Evolutionary conservation across 2,888 invertebrate species (phyloP).

Genomic region (Dryococelus australis): DNA sequence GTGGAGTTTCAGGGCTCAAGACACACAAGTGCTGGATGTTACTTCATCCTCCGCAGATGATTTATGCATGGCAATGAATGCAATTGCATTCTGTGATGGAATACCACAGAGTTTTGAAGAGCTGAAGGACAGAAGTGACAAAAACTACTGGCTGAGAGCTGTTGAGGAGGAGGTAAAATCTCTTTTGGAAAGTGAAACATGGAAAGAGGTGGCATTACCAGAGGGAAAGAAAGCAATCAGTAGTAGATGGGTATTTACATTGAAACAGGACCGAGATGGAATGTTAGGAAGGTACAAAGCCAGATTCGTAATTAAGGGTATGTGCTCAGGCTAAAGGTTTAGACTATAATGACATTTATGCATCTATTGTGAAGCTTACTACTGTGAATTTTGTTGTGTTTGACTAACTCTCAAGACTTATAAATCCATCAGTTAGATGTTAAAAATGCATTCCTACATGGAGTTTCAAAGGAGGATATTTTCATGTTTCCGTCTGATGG

Average conservation of each 20-base stretch:
- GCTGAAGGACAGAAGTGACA: not conserved
- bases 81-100: no score
- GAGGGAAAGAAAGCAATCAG: constrained; percentile 1
- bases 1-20: no score
- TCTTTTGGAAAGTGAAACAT: not conserved
- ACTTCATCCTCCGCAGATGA: no score
- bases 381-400: not conserved
- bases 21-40: no score
- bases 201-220: constrained; percentile 9
- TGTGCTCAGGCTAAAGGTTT: constrained; percentile 5
- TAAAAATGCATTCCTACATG: not conserved
- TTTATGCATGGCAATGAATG: no score
- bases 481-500: not conserved
- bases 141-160: not conserved
- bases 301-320: constrained; percentile 17
- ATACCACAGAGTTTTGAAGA: no score
- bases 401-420: not conserved
- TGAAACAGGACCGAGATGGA: constrained; percentile 20
- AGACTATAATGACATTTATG: constrained; percentile 16
- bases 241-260: constrained; percentile 5
- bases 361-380: not conserved
- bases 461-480: not conserved
- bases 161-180: constrained; percentile 5
- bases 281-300: not conserved
- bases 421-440: not conserved